A percentile compares a stretch with the other conserved stretches of the same genome.
phyloP scores from a whole-genome alignment of 1,140 invertebrate genomes.

The Ectropis grisescens region DNA sequence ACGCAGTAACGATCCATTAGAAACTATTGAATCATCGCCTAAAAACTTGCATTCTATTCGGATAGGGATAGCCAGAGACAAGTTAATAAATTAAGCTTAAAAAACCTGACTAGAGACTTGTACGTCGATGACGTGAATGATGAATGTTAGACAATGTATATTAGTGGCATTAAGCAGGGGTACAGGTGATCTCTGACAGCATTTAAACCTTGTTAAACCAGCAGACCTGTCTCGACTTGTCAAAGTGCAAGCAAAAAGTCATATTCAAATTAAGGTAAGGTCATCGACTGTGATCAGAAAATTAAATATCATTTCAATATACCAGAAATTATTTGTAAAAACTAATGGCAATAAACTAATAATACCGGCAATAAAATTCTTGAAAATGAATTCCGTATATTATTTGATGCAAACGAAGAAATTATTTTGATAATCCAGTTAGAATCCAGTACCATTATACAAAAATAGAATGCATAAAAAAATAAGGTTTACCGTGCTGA shows the following conservation, averaged over 20 bases:
- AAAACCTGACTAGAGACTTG: conserved; percentile 16
- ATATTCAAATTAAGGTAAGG: conserved; percentile 1
- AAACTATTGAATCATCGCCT: conserved; percentile 21
- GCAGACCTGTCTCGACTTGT: conserved; percentile 38
- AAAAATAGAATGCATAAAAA: too few relatives aligned
- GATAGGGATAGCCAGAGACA: conserved; percentile 21
- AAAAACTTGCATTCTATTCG: conserved; percentile 27
- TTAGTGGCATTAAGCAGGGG: conserved; percentile 32
- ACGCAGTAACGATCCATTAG: background rate
- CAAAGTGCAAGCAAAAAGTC: background rate
- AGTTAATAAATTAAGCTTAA: conserved; percentile 24
- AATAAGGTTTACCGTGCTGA: too few relatives aligned
- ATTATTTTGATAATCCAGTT: too few relatives aligned
- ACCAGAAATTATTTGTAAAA: background rate
- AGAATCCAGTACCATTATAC: too few relatives aligned
- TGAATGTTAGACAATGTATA: conserved; percentile 43
- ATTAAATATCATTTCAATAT: conserved; percentile 3
- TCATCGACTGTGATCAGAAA: background rate
- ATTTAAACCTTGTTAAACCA: conserved; percentile 21
- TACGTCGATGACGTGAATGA: conserved; percentile 42
- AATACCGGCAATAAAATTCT: too few relatives aligned
- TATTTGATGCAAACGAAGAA: too few relatives aligned
- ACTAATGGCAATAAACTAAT: too few relatives aligned
- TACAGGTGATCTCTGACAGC: conserved; percentile 32
- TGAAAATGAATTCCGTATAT: too few relatives aligned